phyloP scores from a whole-genome alignment of 2,797 vertebrate genomes.

The Enteromius thamalakanensis region DNA sequence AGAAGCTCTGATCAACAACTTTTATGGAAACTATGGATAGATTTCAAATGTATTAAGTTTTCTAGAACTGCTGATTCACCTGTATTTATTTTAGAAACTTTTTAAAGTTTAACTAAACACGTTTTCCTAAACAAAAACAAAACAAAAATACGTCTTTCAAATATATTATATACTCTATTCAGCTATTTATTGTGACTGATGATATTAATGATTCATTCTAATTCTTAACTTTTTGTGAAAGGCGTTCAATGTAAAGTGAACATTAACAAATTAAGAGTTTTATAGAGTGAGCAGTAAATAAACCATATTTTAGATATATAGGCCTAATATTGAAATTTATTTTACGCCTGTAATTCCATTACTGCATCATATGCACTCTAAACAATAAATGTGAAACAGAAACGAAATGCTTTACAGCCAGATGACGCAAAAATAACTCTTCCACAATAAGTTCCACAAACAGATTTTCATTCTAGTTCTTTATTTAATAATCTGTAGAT shows the following conservation, averaged over 20 bases:
- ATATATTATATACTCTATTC: background rate
- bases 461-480: background rate
- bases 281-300: background rate
- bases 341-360: background rate
- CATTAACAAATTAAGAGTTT: background rate
- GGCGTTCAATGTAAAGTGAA: background rate
- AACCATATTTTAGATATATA: background rate
- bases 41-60: background rate
- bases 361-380: background rate
- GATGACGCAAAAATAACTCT: background rate
- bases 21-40: background rate
- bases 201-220: background rate
- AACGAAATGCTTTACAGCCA: background rate
- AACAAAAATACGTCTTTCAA: too few relatives aligned
- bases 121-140: background rate
- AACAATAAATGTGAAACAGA: conserved; percentile 1
- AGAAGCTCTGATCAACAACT: background rate
- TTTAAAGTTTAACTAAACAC: background rate
- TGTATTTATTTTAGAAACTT: background rate
- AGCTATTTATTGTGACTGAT: background rate
- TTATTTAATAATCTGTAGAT: background rate
- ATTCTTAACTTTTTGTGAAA: background rate
- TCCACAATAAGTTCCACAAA: too few relatives aligned
- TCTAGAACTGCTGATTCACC: background rate
- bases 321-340: background rate